Percentiles rank a stretch among this genome's conserved stretches.
These are phyloP conservation scores for Rhabdomys pumilio DNA, from an alignment of 2,797 vertebrate species.

Conservation along the genomic window DNA sequence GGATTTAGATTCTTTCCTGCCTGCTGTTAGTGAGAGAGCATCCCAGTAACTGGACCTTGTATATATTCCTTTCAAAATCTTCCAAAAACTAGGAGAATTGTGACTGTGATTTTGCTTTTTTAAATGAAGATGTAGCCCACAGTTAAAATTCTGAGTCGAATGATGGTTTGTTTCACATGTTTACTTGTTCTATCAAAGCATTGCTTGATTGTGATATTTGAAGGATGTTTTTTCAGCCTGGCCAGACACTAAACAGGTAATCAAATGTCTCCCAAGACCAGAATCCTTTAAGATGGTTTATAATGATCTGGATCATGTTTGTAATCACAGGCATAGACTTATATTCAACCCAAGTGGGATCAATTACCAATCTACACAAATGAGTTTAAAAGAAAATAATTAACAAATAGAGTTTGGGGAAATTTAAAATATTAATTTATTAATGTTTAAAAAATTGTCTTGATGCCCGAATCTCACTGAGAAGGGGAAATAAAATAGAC, in stretches of 20 bases:
- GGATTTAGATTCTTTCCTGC: background rate
- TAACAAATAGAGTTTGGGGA: background rate
- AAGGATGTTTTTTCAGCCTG: background rate
- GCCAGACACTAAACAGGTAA: background rate
- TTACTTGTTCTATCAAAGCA: conserved; percentile 21
- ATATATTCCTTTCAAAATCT: background rate
- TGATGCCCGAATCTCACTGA: background rate
- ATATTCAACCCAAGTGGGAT: background rate
- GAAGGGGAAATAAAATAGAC: background rate
- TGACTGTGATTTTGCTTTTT: background rate
- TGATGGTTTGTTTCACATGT: background rate
- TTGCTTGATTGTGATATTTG: background rate
- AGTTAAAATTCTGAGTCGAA: conserved; percentile 33
- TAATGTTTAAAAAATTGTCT: background rate
- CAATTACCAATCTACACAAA: conserved; percentile 28
- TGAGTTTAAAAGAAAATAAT: conserved; percentile 17
- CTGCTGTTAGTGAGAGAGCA: background rate
- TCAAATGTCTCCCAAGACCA: background rate
- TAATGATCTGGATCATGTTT: background rate
- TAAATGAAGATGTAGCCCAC: conserved; percentile 15
- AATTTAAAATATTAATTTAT: background rate
- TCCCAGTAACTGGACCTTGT: background rate
- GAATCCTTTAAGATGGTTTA: conserved; percentile 34
- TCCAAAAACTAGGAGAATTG: background rate
- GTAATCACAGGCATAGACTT: background rate